A percentile compares a stretch with the other conserved stretches of the same genome.
Evolutionary conservation across 2,888 invertebrate species (phyloP).

Genomic region (Eupithecia centaureata): DNA sequence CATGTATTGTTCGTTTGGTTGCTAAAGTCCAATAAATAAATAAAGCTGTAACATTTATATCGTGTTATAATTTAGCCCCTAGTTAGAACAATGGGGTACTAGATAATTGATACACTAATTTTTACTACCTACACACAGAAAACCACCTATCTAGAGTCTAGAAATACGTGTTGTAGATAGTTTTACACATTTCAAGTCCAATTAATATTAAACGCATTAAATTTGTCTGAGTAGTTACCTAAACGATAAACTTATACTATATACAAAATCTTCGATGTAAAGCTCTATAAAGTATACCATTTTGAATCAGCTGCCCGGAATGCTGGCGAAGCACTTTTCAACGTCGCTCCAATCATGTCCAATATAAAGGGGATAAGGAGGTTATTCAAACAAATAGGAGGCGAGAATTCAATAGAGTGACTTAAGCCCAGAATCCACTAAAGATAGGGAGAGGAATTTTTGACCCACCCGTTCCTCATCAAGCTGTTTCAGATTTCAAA

Average conservation of each 20-base stretch:
- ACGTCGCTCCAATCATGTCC: constrained; percentile 32
- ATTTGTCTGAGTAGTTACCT: background rate
- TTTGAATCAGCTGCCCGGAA: constrained; percentile 2
- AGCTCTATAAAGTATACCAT: background rate
- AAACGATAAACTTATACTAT: background rate
- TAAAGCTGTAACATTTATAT: background rate
- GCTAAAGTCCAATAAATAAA: background rate
- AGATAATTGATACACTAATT: too few relatives aligned
- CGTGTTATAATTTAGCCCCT: too few relatives aligned
- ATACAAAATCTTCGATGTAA: constrained; percentile 8
- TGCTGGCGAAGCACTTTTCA: constrained; percentile 20
- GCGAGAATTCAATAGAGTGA: constrained; percentile 26
- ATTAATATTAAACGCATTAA: background rate
- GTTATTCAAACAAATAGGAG: constrained; percentile 38
- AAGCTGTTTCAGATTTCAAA: background rate
- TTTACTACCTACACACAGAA: too few relatives aligned
- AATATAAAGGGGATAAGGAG: constrained; percentile 33
- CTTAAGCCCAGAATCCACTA: background rate
- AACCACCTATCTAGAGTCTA: too few relatives aligned
- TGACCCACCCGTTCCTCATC: background rate
- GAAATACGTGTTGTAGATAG: too few relatives aligned
- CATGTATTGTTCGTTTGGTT: background rate
- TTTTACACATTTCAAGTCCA: too few relatives aligned
- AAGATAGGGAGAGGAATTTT: background rate
- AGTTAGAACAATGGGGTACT: too few relatives aligned